These are phyloP conservation scores for Salvelinus namaycush DNA, from an alignment of 2,113 vertebrate genomes.

Conservation along the genomic window DNA sequence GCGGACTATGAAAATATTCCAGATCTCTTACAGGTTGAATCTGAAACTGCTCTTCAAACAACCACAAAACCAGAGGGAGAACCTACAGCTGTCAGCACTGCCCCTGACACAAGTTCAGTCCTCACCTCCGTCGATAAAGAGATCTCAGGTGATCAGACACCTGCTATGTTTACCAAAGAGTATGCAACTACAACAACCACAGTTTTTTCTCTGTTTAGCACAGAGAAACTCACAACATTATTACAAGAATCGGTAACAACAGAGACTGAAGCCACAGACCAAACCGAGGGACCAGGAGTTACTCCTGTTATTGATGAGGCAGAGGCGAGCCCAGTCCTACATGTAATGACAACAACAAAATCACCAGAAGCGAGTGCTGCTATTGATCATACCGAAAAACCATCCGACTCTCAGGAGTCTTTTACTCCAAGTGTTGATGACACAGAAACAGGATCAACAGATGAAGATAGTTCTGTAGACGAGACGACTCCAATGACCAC, in stretches of 20 bases:
- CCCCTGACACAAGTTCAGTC: background rate
- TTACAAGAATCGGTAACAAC: background rate
- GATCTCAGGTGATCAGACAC: constrained; percentile 13
- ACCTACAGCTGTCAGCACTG: background rate
- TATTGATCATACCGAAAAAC: background rate
- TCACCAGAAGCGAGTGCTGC: background rate
- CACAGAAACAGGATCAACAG: background rate
- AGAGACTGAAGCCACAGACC: background rate
- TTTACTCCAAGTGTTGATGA: background rate
- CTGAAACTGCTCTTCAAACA: background rate
- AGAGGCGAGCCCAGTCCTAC: background rate
- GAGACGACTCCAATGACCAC: background rate
- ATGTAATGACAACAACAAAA: constrained; percentile 6
- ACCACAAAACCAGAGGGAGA: constrained; percentile 8
- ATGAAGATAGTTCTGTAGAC: background rate
- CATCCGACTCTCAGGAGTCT: background rate
- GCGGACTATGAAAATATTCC: background rate
- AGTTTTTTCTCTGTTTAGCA: background rate
- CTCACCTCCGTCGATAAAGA: background rate
- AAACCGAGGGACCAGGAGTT: background rate
- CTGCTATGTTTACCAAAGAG: background rate
- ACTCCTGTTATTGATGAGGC: background rate
- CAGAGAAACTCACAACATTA: background rate
- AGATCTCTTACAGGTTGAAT: background rate
- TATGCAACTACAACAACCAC: background rate